Evolutionary conservation across 2,888 invertebrate species (phyloP).

Genomic region (Monochamus alternatus): DNA sequence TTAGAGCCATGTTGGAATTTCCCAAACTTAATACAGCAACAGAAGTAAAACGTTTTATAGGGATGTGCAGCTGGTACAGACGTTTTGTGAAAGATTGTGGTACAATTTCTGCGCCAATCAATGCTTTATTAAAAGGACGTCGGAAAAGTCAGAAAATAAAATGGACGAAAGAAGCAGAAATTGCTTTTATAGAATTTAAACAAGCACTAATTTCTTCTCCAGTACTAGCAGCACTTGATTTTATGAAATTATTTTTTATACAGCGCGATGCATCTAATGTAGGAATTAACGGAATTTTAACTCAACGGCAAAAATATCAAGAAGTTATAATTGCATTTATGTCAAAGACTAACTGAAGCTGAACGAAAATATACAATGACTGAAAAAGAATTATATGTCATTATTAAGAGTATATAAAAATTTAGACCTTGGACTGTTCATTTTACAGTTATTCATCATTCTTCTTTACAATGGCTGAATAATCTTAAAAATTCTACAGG

Average conservation of each 20-base stretch:
- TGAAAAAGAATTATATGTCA: conserved; percentile 6
- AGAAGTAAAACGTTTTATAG: too few species aligned
- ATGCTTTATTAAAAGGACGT: too few species aligned
- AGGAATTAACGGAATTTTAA: conserved; percentile 15
- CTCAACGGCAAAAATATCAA: not conserved
- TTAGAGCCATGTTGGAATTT: not conserved
- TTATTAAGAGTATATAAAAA: not conserved
- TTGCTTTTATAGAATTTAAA: too few species aligned
- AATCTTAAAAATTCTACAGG: conserved; percentile 20
- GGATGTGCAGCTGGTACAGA: too few species aligned
- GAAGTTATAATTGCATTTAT: conserved; percentile 11
- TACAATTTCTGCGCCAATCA: too few species aligned
- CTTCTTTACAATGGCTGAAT: too few species aligned
- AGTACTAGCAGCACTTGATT: conserved; percentile 47
- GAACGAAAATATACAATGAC: conserved; percentile 10
- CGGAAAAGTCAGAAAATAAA: too few species aligned
- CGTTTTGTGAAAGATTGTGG: too few species aligned
- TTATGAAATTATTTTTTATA: conserved; percentile 48
- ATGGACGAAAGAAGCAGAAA: too few species aligned
- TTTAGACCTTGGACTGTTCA: not conserved
- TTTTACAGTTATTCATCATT: conserved; percentile 19
- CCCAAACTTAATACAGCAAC: too few species aligned
- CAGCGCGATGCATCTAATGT: conserved; percentile 57
- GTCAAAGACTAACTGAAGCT: not conserved
- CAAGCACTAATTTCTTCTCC: too few species aligned